phyloP scores from a whole-genome alignment of 1,140 invertebrate species.

The Copidosoma floridanum region DNA sequence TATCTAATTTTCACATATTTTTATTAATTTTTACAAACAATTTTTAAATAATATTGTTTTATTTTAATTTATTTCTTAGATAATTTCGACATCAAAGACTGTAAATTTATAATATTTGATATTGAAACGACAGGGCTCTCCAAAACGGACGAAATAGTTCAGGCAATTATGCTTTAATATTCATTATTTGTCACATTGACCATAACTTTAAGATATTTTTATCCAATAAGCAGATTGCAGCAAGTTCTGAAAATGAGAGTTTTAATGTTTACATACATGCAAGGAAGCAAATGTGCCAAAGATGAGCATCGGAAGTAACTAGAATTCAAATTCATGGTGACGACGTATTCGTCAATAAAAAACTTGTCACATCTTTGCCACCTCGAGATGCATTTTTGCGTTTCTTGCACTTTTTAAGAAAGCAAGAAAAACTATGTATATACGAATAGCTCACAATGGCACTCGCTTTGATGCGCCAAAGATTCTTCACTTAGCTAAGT shows the following conservation, averaged over 20 bases:
- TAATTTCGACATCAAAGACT: neutral
- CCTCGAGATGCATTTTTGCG: neutral
- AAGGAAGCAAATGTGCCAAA: slow-evolving; percentile 5
- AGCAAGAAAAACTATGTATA: neutral
- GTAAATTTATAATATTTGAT: slow-evolving; percentile 9
- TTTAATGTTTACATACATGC: slow-evolving; percentile 4
- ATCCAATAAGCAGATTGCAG: slow-evolving; percentile 3
- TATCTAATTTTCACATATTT: neutral
- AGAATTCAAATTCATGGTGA: neutral
- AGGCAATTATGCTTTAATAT: slow-evolving; percentile 1
- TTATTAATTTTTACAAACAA: neutral
- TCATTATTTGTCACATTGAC: neutral
- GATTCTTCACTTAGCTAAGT: neutral
- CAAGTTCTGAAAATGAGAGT: neutral
- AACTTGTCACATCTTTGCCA: neutral
- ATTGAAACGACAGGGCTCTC: slow-evolving; percentile 14
- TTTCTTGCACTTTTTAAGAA: slow-evolving; percentile 2
- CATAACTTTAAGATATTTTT: neutral
- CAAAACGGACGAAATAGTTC: slow-evolving; percentile 8
- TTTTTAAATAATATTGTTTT: neutral
- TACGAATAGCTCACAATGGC: slow-evolving; percentile 3
- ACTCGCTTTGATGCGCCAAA: neutral
- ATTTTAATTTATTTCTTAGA: neutral
- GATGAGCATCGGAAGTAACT: slow-evolving; percentile 4
- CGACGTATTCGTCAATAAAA: neutral